Conservation (phyloP, 2,113 vertebrate species). For the Plestiodon gilberti region DNA sequence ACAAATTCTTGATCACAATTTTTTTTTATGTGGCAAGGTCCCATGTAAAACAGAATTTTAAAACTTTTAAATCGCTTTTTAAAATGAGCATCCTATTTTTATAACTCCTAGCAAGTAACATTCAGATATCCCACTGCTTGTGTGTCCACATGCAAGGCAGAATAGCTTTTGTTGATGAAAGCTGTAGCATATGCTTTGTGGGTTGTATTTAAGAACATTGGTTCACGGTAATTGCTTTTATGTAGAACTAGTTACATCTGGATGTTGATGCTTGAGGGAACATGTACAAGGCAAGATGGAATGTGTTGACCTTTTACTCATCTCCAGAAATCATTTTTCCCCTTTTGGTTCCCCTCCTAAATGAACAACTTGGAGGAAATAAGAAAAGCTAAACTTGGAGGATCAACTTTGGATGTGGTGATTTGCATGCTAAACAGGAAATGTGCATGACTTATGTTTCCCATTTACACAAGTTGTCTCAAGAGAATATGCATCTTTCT, state of each 20-base stretch:
- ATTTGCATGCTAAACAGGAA: background rate
- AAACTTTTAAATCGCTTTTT: background rate
- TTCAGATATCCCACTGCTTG: background rate
- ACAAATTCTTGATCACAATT: background rate
- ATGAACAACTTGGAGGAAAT: background rate
- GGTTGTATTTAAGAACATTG: slow-evolving; percentile 33
- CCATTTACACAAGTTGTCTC: background rate
- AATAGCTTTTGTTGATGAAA: slow-evolving; percentile 36
- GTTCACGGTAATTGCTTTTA: slow-evolving; percentile 22
- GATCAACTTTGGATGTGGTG: background rate
- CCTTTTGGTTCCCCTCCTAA: background rate
- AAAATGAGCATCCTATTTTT: background rate
- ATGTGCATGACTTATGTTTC: background rate
- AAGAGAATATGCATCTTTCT: background rate
- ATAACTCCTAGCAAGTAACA: accelerated
- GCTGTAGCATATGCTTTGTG: slow-evolving; percentile 29
- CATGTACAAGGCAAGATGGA: slow-evolving; percentile 38
- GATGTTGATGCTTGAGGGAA: slow-evolving; percentile 43
- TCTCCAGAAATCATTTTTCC: background rate
- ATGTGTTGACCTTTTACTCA: slow-evolving; percentile 51
- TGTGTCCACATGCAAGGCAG: background rate
- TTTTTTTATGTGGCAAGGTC: background rate
- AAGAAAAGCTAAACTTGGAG: background rate
- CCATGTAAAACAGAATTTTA: background rate
- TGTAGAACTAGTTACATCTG: slow-evolving; percentile 49